Conservation (phyloP, 2,113 vertebrate species). For the Taxidea taxus region DNA sequence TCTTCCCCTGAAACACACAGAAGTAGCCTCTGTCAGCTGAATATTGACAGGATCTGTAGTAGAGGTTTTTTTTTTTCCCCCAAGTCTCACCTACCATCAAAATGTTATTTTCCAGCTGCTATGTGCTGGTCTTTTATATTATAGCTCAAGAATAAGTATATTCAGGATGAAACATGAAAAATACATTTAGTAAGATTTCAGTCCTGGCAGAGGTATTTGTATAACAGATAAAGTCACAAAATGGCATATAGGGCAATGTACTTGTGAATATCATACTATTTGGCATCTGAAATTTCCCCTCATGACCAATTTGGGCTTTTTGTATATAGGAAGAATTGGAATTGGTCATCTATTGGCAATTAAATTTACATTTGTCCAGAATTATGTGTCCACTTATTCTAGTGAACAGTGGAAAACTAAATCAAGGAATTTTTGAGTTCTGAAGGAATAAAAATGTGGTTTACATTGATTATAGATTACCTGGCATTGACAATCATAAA, state of each 20-base stretch:
- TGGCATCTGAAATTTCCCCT: constrained; percentile 74
- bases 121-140: constrained; percentile 29
- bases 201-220: not conserved
- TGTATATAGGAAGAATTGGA: constrained; percentile 53
- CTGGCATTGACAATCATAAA: constrained; percentile 72
- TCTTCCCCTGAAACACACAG: constrained; percentile 50
- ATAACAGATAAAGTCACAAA: constrained; percentile 24
- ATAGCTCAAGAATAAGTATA: constrained; percentile 51
- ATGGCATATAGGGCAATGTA: not conserved
- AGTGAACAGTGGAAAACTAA: constrained; percentile 72
- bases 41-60: constrained; percentile 32
- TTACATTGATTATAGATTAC: constrained; percentile 76
- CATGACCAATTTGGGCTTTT: constrained; percentile 67
- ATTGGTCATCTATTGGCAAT: constrained; percentile 64
- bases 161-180: constrained; percentile 47
- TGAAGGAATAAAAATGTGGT: constrained; percentile 74
- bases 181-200: constrained; percentile 29
- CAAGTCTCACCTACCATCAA: constrained; percentile 35
- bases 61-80: not conserved
- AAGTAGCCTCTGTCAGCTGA: constrained; percentile 60
- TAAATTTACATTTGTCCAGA: constrained; percentile 65
- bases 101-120: constrained; percentile 50
- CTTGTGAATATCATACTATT: constrained; percentile 59
- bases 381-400: constrained; percentile 72
- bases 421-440: constrained; percentile 71